Evolutionary conservation across 2,113 vertebrate genomes (phyloP).

Genomic region (Cyprinodon brontotheroides): DNA sequence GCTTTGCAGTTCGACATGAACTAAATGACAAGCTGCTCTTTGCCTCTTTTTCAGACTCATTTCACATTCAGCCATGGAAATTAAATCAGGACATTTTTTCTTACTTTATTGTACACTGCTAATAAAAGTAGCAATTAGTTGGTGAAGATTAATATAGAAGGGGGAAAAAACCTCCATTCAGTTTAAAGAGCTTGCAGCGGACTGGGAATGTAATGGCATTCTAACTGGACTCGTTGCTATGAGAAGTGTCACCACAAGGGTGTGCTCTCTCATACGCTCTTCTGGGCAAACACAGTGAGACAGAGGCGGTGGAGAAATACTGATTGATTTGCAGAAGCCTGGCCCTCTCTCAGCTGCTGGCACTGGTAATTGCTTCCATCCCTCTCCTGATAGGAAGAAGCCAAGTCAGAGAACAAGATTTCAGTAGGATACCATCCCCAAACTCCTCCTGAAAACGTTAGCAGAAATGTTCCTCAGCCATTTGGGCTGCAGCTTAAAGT

Average conservation of each 20-base stretch:
- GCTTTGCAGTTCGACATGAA: constrained; percentile 58
- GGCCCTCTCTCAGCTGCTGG: constrained; percentile 69
- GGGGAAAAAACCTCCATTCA: constrained; percentile 19
- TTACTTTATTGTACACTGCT: constrained; percentile 61
- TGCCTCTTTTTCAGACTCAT: constrained; percentile 72
- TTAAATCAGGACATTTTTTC: constrained; percentile 63
- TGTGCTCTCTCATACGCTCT: constrained; percentile 50
- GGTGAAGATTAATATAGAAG: constrained; percentile 58
- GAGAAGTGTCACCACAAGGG: constrained; percentile 52
- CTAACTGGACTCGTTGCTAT: constrained; percentile 1
- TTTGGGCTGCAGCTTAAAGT: constrained; percentile 42
- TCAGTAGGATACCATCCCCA: constrained; percentile 43
- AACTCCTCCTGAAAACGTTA: constrained; percentile 30
- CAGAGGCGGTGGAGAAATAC: constrained; percentile 50
- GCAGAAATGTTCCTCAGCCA: constrained; percentile 20
- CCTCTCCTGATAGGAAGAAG: constrained; percentile 53
- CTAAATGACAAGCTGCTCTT: constrained; percentile 60
- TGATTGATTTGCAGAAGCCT: constrained; percentile 73
- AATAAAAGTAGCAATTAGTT: constrained; percentile 71
- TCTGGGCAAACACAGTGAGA: not conserved
- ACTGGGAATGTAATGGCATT: constrained; percentile 33
- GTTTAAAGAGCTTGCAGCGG: constrained; percentile 33
- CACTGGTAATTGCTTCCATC: constrained; percentile 76
- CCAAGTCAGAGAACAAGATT: constrained; percentile 56
- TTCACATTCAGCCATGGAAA: constrained; percentile 70